A percentile compares a stretch with the other conserved stretches of the same genome.
Evolutionary conservation across 2,888 invertebrate species (phyloP).

Genomic region (Shargacucullia verbasci): DNA sequence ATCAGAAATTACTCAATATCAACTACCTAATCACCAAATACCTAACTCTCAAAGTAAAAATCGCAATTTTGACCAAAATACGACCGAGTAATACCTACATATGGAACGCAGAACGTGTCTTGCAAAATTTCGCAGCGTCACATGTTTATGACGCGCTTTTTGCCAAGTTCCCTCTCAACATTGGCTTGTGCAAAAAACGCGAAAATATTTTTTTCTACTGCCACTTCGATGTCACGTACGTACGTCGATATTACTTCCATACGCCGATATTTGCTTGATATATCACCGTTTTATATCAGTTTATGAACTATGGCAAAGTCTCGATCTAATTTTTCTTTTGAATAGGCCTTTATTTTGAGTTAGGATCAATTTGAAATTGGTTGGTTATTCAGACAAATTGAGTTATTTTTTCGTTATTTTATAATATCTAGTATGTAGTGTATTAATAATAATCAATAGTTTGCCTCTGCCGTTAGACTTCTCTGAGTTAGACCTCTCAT

Average conservation of each 20-base stretch:
- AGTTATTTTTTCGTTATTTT: not conserved
- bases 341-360: slow-evolving; percentile 36
- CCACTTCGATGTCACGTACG: slow-evolving; percentile 63
- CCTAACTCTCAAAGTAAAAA: slow-evolving; percentile 24
- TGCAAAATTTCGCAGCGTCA: slow-evolving; percentile 68
- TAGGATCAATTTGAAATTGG: slow-evolving; percentile 33
- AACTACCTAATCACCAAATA: slow-evolving; percentile 42
- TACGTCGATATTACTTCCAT: slow-evolving; percentile 56
- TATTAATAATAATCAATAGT: too few species aligned
- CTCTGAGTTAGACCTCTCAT: too few species aligned
- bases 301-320: slow-evolving; percentile 36
- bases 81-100: slow-evolving; percentile 33
- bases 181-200: slow-evolving; percentile 58
- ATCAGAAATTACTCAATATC: slow-evolving; percentile 19
- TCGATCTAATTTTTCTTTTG: slow-evolving; percentile 40
- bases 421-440: too few species aligned
- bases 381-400: slow-evolving; percentile 14
- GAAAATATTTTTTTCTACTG: slow-evolving; percentile 63
- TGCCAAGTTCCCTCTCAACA: slow-evolving; percentile 48
- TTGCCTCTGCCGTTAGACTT: too few species aligned
- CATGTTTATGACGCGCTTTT: slow-evolving; percentile 67
- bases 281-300: slow-evolving; percentile 50
- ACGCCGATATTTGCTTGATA: slow-evolving; percentile 50
- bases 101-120: slow-evolving; percentile 62
- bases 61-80: slow-evolving; percentile 33